Conservation (phyloP, 92 coral and sea anemone genomes). For the Heliopora coerulea region DNA sequence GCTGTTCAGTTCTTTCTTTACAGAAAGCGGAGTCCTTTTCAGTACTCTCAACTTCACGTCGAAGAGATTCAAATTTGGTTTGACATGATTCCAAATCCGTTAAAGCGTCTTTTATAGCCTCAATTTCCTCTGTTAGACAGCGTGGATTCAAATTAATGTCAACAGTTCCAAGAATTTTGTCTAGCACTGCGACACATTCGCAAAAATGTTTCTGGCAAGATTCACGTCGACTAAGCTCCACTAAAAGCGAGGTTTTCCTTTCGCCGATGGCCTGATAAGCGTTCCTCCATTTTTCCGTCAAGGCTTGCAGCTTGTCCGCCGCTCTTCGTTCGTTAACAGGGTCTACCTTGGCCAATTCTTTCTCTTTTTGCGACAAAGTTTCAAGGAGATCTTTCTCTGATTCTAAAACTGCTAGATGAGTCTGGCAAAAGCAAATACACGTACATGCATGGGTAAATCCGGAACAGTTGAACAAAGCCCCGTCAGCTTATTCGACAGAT, state of each 20-base stretch:
- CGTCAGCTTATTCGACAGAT: too few species aligned
- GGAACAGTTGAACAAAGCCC: too few species aligned
- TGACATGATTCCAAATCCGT: slow-evolving; percentile 15
- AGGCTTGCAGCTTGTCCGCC: slow-evolving; percentile 60
- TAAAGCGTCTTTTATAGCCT: neutral
- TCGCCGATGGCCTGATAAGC: slow-evolving; percentile 66
- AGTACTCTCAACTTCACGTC: neutral
- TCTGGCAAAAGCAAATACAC: slow-evolving; percentile 56
- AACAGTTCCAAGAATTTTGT: slow-evolving; percentile 47
- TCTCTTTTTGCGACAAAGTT: slow-evolving; percentile 73
- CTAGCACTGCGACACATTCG: slow-evolving; percentile 65
- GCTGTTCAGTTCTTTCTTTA: neutral
- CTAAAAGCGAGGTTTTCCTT: slow-evolving; percentile 58
- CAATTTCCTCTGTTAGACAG: neutral
- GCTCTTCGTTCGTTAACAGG: slow-evolving; percentile 65
- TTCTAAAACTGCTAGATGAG: slow-evolving; percentile 68
- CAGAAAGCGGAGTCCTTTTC: neutral
- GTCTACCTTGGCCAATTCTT: slow-evolving; percentile 48
- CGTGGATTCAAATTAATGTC: neutral
- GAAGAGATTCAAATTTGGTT: neutral
- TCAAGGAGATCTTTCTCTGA: slow-evolving; percentile 83
- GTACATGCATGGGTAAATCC: too few species aligned
- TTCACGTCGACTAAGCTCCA: slow-evolving; percentile 62
- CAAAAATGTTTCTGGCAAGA: slow-evolving; percentile 59
- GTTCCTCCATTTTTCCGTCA: slow-evolving; percentile 77